Conservation (phyloP, 1,140 invertebrate genomes). For the Apolygus lucorum region DNA sequence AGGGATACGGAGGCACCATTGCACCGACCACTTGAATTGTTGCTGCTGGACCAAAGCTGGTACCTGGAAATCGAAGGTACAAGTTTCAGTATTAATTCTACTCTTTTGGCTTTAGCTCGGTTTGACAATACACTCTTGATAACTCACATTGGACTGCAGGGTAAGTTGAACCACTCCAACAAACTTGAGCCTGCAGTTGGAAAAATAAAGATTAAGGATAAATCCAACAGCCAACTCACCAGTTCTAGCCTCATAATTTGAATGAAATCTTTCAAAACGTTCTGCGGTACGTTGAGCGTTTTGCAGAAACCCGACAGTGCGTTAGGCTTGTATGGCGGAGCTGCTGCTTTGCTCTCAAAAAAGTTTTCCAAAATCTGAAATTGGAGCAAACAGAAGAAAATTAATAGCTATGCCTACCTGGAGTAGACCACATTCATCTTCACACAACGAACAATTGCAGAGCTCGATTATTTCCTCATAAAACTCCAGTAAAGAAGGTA, state of each 20-base stretch:
- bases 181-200: neutral
- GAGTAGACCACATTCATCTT: neutral
- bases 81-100: too few species aligned
- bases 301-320: slow-evolving; percentile 72
- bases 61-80: too few species aligned
- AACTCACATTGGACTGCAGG: too few species aligned
- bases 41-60: slow-evolving; percentile 54
- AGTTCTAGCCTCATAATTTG: slow-evolving; percentile 79
- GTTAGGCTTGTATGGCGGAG: slow-evolving; percentile 81
- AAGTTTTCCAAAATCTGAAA: slow-evolving; percentile 76
- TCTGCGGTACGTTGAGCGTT: slow-evolving; percentile 60
- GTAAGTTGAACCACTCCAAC: neutral
- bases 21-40: slow-evolving; percentile 72
- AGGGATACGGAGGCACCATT: slow-evolving; percentile 83
- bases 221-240: too few species aligned
- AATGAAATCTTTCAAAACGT: slow-evolving; percentile 84
- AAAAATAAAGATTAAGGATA: neutral
- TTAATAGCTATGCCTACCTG: neutral
- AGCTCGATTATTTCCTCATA: neutral
- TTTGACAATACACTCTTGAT: too few species aligned
- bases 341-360: slow-evolving; percentile 79
- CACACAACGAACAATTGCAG: neutral
- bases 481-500: too few species aligned
- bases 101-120: too few species aligned
- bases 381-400: slow-evolving; percentile 2